These are phyloP conservation scores for Rhynchonema sp. DNA, from an alignment of 2,888 invertebrate species.

Conservation along the genomic window DNA sequence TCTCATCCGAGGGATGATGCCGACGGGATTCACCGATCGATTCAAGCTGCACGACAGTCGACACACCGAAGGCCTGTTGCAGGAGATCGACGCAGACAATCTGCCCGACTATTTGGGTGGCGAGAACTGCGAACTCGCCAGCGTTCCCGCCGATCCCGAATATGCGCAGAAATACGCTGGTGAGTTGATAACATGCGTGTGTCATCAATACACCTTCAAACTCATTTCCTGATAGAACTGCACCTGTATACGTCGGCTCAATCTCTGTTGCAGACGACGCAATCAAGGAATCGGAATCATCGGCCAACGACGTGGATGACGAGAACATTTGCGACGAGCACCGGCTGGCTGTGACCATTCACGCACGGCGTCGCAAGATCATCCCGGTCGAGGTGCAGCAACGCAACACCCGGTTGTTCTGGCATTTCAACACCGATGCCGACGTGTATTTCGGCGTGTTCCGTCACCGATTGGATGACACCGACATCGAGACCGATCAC, in stretches of 20 bases:
- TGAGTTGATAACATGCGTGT: too few relatives aligned
- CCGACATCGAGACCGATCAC: too few relatives aligned
- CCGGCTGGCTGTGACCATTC: conserved; percentile 11
- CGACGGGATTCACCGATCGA: conserved; percentile 22
- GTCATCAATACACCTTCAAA: too few relatives aligned
- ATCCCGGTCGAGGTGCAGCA: conserved; percentile 15
- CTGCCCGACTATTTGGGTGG: neutral
- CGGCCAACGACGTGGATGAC: neutral
- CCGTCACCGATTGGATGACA: conserved; percentile 11
- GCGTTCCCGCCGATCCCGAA: too few relatives aligned
- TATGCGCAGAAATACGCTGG: too few relatives aligned
- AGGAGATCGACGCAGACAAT: neutral
- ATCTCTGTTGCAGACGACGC: too few relatives aligned
- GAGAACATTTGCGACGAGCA: neutral
- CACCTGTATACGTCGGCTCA: too few relatives aligned
- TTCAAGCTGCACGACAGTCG: neutral
- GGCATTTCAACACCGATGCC: conserved; percentile 25
- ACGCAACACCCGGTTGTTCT: conserved; percentile 13
- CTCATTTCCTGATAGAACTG: too few relatives aligned
- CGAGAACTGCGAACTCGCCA: neutral
- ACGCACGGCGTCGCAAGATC: conserved; percentile 16
- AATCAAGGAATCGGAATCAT: neutral
- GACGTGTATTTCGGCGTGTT: conserved; percentile 24
- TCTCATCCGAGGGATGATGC: conserved; percentile 17
- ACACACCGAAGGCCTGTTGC: neutral